Base-by-base conservation (phyloP, 2,797 vertebrate genomes). In the Pipistrellus pygmaeus region DNA sequence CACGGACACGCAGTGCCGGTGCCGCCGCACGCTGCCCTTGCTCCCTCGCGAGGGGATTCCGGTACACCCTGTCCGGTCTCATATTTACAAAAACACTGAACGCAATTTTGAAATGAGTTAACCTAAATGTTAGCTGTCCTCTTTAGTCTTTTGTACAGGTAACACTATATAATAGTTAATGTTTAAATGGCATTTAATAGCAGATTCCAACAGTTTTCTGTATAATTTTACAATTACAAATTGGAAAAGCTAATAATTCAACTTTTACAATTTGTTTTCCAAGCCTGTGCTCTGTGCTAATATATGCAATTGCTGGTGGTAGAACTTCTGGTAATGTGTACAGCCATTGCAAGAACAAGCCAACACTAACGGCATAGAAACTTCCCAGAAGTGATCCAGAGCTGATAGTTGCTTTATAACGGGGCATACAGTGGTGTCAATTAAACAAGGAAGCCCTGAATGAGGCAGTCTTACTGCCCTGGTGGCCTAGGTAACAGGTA, bases 391-490 rank as follows among this genome's bases (percentile, higher is more conserved):
- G 57, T 72, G 53, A 41, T 27, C 38, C 32, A 32, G 44, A 35
- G 25, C 66, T 35, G 53, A 8, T 8, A 4, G 4, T 23, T 15
- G 13, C 51, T 44, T 69, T 51, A 1, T 17, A 11, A 3, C 35
- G n/a, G 18, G 62, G 75, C 80, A 41, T 12, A 41, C 0, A 7
- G 3, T 66, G 3, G 30, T 38, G 55, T 18, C 15, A 11, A 8
- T 53, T 53, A 20, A 73, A 9, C 23, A 27, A 35, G 72, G 84
- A 44, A 46, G 44, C 17, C 8, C 2, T 13, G 5, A 23, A 69
- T 0, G 10, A 5, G 25, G 75, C 0, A 0, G 4, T 8, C 46
- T 27, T 8, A 13, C 23, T n/a, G 64, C 13, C 5, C 25, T 12
- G 41, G 12, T 3, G 6, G 30, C 8, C 48, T 25, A 1, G 6